Conservation (phyloP, 2,888 invertebrate genomes). For the Chydorus sphaericus region DNA sequence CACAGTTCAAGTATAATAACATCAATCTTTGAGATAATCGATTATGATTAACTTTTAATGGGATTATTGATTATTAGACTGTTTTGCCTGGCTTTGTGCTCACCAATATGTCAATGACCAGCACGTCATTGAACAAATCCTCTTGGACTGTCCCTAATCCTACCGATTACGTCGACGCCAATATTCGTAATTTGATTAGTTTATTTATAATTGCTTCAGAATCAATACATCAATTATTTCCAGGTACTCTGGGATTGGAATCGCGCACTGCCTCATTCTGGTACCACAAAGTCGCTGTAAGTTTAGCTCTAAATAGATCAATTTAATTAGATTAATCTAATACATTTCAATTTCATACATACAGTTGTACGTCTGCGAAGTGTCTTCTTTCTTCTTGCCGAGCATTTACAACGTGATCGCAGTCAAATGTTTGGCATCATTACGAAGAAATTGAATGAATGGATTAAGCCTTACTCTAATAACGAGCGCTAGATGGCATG, state of each 20-base stretch:
- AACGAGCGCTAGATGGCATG: no score
- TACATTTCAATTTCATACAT: not conserved
- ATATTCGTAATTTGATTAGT: no score
- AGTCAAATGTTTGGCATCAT: no score
- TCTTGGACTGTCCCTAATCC: not conserved
- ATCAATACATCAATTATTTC: no score
- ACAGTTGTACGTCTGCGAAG: not conserved
- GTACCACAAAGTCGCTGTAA: not conserved
- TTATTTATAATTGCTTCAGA: no score
- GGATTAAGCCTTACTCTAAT: no score
- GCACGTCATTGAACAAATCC: not conserved
- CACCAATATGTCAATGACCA: not conserved
- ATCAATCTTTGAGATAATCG: not conserved
- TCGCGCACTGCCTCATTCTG: slow-evolving; percentile 3
- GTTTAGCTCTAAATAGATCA: not conserved
- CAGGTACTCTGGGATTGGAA: not conserved
- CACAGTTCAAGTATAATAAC: slow-evolving; percentile 41
- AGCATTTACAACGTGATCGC: not conserved
- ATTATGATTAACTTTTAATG: not conserved
- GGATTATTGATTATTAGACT: not conserved
- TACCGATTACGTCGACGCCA: not conserved
- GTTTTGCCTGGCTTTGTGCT: not conserved
- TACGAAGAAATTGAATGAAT: no score
- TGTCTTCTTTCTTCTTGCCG: not conserved
- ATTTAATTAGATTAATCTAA: not conserved